Base-by-base conservation (phyloP, 2,888 invertebrate species). In the Chorisops tibialis region DNA sequence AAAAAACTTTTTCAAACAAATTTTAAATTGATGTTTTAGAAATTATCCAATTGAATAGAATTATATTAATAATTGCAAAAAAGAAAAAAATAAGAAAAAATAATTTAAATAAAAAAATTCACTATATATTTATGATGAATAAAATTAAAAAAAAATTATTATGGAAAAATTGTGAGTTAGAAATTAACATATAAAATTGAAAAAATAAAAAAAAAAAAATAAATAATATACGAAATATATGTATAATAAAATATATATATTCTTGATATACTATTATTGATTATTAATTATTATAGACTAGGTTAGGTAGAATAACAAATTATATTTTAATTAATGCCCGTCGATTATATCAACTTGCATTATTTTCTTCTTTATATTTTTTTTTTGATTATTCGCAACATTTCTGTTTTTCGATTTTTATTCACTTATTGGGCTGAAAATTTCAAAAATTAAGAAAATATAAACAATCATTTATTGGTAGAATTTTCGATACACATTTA, bases 221-320 rank as follows among this genome's bases (percentile, higher is more conserved):
- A 30, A 45, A 43, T 24, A 38, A 59, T 39, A 38, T 5, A 41
- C 3, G 48, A 30, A 48, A 35, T 41, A 41, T 41, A 43, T 45
- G 35, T 58, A 45, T 21, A 50, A 50, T 60, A 30, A 60, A 50
- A 47, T 51, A 63, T 50, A 62, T 65, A 62, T 66, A 62, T 62
- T 65, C 62, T 64, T 63, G 59, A 65, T 65, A 66, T 66, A 64
- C 49, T 58, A 47, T 52, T 61, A 63, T 61, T 30, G 30, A 30
- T 30, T 61, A 61, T 54, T 63, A 59, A 67, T 65, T 61, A 67
- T 67, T 64, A 35, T 66, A 64, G 51, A 51, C 18, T 67, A 64
- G 65, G 56, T 43, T 67, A 67, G 67, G 67, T 67, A 67, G 67
- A 66, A 67, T 67, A 67, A 67, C 67, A 67, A 67, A 67, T 67